phyloP scores from a whole-genome alignment of 2,888 invertebrate genomes.

The Sisyra nigra region DNA sequence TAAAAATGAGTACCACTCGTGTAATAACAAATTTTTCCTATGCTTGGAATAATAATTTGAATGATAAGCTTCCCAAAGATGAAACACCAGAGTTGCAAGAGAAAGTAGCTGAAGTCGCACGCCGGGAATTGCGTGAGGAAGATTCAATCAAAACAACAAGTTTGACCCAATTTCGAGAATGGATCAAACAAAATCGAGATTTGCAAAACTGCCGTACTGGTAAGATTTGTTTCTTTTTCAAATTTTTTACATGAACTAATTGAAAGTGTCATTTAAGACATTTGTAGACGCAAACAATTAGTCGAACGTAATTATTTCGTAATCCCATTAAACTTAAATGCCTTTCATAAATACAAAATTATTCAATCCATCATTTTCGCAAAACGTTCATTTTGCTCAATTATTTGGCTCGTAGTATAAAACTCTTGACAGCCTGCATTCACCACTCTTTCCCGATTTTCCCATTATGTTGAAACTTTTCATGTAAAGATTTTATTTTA shows the following conservation, averaged over 20 bases:
- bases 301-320: too few species aligned
- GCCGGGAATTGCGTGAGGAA: conserved; percentile 53
- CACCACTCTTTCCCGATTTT: too few species aligned
- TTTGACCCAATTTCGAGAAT: conserved; percentile 44
- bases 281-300: too few species aligned
- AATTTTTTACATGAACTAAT: background rate
- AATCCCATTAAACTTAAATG: too few species aligned
- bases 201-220: conserved; percentile 50
- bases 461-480: too few species aligned
- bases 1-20: conserved; percentile 1
- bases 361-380: too few species aligned
- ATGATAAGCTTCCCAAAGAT: conserved; percentile 12
- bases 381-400: too few species aligned
- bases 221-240: conserved; percentile 17
- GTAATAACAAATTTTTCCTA: conserved; percentile 9
- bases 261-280: background rate
- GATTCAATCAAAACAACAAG: conserved; percentile 44
- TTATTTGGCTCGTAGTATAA: too few species aligned
- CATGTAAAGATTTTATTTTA: too few species aligned
- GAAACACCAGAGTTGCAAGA: conserved; percentile 12
- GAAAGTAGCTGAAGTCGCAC: conserved; percentile 33
- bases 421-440: too few species aligned
- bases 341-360: too few species aligned
- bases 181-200: conserved; percentile 53
- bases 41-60: conserved; percentile 11